These are phyloP conservation scores for Nothocercus nigrocapillus DNA, from an alignment of 2,113 vertebrate species.

Conservation along the genomic window DNA sequence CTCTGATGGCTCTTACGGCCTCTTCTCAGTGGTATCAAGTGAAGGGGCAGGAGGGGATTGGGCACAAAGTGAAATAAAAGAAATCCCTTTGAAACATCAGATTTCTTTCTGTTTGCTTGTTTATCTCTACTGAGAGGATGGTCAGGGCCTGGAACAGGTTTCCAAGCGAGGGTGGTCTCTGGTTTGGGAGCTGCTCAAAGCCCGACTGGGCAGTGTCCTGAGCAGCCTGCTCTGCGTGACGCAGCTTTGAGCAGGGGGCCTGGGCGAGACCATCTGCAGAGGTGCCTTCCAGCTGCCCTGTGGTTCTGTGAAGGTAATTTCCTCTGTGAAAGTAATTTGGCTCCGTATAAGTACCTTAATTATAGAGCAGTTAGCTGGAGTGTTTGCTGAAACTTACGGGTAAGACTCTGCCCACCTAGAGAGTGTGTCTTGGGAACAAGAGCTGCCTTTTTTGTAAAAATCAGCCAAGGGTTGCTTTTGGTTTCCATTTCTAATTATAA, in stretches of 20 bases:
- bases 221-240: background rate
- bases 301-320: background rate
- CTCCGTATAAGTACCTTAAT: background rate
- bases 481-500: conserved; percentile 32
- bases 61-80: background rate
- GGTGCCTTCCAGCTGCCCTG: background rate
- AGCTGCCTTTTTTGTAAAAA: background rate
- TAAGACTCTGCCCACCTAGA: background rate
- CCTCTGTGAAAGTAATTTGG: background rate
- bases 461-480: background rate
- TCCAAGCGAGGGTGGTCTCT: background rate
- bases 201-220: background rate
- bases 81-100: background rate
- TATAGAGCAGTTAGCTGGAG: background rate
- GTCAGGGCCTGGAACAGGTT: background rate
- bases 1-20: rapidly evolving
- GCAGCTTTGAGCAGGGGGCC: background rate
- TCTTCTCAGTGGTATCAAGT: background rate
- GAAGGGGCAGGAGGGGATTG: background rate
- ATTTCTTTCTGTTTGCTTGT: too few species aligned
- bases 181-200: background rate
- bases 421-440: background rate
- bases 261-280: background rate
- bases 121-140: background rate
- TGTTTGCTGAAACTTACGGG: background rate